Base-by-base conservation (phyloP, 1,140 invertebrate genomes). In the Sitodiplosis mosellana region DNA sequence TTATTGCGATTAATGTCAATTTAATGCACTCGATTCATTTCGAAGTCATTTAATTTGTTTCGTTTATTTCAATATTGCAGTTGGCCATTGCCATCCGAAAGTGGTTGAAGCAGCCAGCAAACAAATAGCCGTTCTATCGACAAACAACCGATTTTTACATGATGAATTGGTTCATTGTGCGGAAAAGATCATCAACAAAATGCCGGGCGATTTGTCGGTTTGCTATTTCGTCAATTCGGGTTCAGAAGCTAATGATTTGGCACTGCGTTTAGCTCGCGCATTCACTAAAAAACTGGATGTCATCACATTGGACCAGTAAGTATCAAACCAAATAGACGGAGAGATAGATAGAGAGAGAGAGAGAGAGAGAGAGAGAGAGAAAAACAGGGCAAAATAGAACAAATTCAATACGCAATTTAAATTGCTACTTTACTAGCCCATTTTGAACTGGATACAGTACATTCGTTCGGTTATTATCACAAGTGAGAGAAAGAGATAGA, bases 201-300 rank as follows among this genome's bases (percentile, higher is more conserved):
- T 98, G 59, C 85, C 85, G 2, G 50, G 51, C 6, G 74, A 80
- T 46, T 64, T 89, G n/a, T 87, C 83, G 14, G 89, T 97, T 7
- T 94, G 92, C 59, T 97, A 87, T 69, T 87, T 98, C 55, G 91
- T 96, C 15, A 99, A 99, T 67, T 99, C 95, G 2, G 95, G 93
- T n/a, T 97, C 92, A 22, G 94, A 99, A 71, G 93, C 95, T 2
- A 99, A 99, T 69, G 95, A 99, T 69, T 69, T 99, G 52, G 95
- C 95, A 0, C 63, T 99, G 6, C 75, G 93, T 42, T 68, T 99
- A 40, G 89, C 93, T 1, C 73, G 83, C 48, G 77, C 87, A 41
- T 83, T 94, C 59, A 97, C 92, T 2, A 80, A 83, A 52, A 76
- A 83, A 44, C 77, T 81, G 54, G 92, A 99, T 60, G 75, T 95